Evolutionary conservation across 2,797 vertebrate genomes (phyloP).

Genomic region (Argya squamiceps): DNA sequence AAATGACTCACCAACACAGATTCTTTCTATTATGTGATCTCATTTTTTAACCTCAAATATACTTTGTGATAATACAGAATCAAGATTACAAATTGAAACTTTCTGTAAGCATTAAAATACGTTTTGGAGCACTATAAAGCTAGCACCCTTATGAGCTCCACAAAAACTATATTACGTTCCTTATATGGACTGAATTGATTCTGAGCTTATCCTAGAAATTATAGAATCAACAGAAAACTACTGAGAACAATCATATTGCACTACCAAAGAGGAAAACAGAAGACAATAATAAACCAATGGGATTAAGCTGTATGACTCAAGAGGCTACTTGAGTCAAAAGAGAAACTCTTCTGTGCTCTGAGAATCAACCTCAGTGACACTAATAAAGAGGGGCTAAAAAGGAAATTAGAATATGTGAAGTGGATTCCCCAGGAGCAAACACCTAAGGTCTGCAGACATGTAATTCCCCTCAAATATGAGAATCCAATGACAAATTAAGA

Average conservation of each 20-base stretch:
- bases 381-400: background rate
- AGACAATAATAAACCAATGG: background rate
- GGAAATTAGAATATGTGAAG: background rate
- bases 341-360: background rate
- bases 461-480: background rate
- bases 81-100: background rate
- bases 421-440: background rate
- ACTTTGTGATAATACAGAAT: background rate
- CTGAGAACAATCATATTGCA: background rate
- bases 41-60: background rate
- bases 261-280: background rate
- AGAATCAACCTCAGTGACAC: background rate
- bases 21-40: background rate
- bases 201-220: background rate
- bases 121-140: background rate
- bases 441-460: background rate
- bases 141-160: background rate
- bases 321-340: background rate
- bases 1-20: background rate
- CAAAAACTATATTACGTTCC: background rate
- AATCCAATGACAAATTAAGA: background rate
- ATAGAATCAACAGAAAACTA: background rate
- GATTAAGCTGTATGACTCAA: background rate
- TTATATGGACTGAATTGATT: background rate
- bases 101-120: background rate